Base-by-base conservation (phyloP, 2,113 vertebrate genomes). In the Natator depressus region DNA sequence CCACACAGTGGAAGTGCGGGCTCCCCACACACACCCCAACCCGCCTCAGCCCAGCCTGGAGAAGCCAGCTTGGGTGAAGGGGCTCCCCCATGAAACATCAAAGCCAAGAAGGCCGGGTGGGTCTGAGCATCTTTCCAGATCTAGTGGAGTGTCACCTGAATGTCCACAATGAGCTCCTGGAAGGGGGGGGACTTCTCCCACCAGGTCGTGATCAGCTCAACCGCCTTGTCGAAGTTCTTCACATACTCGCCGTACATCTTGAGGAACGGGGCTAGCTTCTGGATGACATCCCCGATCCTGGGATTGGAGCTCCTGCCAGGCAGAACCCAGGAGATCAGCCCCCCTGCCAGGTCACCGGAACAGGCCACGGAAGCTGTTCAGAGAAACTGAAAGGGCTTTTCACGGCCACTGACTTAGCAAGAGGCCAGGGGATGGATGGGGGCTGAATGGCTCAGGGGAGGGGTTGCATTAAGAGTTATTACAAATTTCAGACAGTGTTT, bases 221-320 rank as follows among this genome's bases (percentile, higher is more conserved):
- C 95, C 0, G 99, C 99, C 38, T 98, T 98, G 86, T 99, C 98
- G 0, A 99, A 99, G 97, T 99, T 99, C 93, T 98, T 99, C 49
- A 99, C 94, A 0, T 99, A 99, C 75, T 99, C 98, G 0, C 99
- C 98, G 0, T 99, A 99, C 99, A 99, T 99, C 98, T 99, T 99
- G 89, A 99, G 98, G 97, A 99, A 99, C 0, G 99, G 99, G 0
- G 98, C 99, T 3, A 99, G 98, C 29, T 99, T 99, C 91, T 99
- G 98, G 95, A 99, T 98, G 51, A 99, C 98, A 3, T 98, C 98
- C 2, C 99, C 99, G 1, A 99, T 98, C 79, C 99, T 98, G 0
- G 99, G 99, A n/a, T 96, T 98, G 85, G 85, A 42, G 25, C 88
- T 75, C 99, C 99, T 99, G 92, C 5, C 81, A n/a, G 54, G 80